phyloP scores from a whole-genome alignment of 2,888 invertebrate species.

The Sesamia inferens region DNA sequence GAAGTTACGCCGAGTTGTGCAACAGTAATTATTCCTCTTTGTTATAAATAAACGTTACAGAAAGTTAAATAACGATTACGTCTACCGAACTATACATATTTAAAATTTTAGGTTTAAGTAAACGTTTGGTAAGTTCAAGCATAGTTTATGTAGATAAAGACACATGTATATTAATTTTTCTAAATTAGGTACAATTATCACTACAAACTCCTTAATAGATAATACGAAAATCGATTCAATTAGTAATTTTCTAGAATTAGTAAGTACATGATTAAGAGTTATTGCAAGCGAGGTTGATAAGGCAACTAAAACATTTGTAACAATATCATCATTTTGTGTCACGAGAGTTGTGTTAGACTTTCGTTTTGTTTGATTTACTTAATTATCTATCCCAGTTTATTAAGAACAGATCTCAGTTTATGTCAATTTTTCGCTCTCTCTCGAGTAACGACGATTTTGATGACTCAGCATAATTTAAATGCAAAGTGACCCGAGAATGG shows the following conservation, averaged over 20 bases:
- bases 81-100: too few species aligned
- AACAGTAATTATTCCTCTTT: not conserved
- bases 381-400: not conserved
- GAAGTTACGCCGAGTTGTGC: not conserved
- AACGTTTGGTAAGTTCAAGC: not conserved
- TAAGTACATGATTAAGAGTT: not conserved
- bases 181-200: not conserved
- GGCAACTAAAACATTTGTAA: not conserved
- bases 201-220: not conserved
- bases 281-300: not conserved
- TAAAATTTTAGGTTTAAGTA: not conserved
- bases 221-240: not conserved
- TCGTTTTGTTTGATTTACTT: slow-evolving; percentile 30
- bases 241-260: slow-evolving; percentile 21
- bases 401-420: not conserved
- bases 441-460: slow-evolving; percentile 30
- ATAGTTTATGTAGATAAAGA: too few species aligned
- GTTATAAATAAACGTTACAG: not conserved
- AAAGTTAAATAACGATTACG: not conserved
- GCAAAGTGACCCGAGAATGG: not conserved
- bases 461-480: slow-evolving; percentile 22
- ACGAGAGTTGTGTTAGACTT: not conserved
- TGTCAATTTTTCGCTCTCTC: slow-evolving; percentile 12
- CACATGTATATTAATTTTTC: too few species aligned
- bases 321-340: slow-evolving; percentile 12